Percentiles rank a stretch among this genome's conserved stretches.
These are phyloP conservation scores for Poecilobothrus nobilitatus DNA, from an alignment of 2,888 invertebrate species.

Conservation along the genomic window DNA sequence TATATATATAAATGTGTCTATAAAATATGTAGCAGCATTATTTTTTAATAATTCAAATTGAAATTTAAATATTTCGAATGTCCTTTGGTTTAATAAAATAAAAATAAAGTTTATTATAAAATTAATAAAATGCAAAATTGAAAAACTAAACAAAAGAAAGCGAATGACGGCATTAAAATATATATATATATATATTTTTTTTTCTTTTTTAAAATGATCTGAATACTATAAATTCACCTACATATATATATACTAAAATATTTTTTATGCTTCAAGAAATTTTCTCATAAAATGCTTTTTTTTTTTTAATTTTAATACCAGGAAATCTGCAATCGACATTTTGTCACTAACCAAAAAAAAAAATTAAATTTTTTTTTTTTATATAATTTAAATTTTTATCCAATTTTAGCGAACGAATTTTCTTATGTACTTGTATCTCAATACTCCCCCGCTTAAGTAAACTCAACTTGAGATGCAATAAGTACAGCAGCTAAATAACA, in stretches of 20 bases:
- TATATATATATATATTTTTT: not conserved
- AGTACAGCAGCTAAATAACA: not conserved
- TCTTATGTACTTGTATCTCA: not conserved
- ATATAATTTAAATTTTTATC: conserved; percentile 3
- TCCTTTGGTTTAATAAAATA: too few relatives aligned
- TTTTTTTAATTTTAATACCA: not conserved
- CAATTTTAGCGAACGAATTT: not conserved
- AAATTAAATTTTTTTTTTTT: not conserved
- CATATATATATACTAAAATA: not conserved
- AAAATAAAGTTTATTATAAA: too few relatives aligned
- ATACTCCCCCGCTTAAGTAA: not conserved
- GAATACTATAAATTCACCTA: too few relatives aligned
- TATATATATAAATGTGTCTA: too few relatives aligned
- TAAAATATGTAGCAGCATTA: too few relatives aligned
- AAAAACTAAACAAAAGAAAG: not conserved
- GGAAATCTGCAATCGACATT: conserved; percentile 6
- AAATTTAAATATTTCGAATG: too few relatives aligned
- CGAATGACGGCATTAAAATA: not conserved
- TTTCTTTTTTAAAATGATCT: not conserved
- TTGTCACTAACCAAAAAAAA: not conserved
- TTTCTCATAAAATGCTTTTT: not conserved
- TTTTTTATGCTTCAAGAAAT: not conserved
- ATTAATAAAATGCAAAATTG: too few relatives aligned
- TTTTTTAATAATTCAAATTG: too few relatives aligned
- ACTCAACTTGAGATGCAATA: not conserved